Evolutionary conservation across 2,113 vertebrate genomes (phyloP), one percentile per base, ranked within the genome.

Genomic region (Calypte anna): DNA sequence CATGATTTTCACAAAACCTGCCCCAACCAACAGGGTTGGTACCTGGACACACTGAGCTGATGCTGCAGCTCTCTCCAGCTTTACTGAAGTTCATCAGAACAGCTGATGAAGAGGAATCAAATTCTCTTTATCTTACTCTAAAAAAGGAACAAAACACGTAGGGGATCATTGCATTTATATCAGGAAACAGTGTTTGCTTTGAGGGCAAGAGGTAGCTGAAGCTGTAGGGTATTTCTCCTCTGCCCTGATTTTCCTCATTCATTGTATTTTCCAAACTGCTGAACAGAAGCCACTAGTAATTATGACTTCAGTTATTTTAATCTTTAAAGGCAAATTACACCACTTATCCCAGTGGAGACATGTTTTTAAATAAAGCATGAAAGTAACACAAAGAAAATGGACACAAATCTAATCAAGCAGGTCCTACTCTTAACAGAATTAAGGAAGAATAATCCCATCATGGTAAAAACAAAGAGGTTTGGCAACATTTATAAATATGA

Each of bases 301-400:
- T 96, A 96, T 30, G 83, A 92, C 90, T 96, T 91, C 92, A 94
- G 96, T 96, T 97, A 92, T 78, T 96, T 91, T 92, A 92, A 95
- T 94, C 83, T 94, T 94, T 96, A 96, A 95, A 97, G 88, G 94
- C 75, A 96, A 97, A 97, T 97, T 94, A 96, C 69, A 95, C 61
- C 91, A 91, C 86, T 97, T 97, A 96, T 51, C 90, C 91, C 82
- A 91, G 88, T 69, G 84, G 96, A 93, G 92, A 97, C 96, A 97
- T 91, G 90, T 89, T 97, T 97, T 97, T 96, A 97, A 97, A 97
- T 97, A 96, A 98, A 97, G 97, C 93, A 97, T 95, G 88, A 96
- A 97, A 96, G 93, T 91, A 96, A 91, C 85, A 82, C 77, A 96
- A 96, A 97, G 95, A 96, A 96, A 97, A 96, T 36, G 90, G 91